Conservation (phyloP, 2,113 vertebrate genomes). For the Choloepus hoffmanni region DNA sequence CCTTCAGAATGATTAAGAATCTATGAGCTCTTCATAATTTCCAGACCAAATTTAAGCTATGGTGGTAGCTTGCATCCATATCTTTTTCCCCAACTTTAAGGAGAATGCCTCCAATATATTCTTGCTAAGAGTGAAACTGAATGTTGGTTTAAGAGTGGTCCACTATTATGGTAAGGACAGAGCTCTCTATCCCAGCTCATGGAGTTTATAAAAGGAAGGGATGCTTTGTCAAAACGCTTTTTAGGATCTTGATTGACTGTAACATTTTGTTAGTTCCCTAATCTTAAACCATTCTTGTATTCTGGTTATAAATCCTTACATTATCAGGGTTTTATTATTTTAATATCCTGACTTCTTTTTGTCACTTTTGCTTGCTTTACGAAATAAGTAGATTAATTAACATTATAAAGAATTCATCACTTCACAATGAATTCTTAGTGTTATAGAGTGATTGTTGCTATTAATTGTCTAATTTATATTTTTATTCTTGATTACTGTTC, state of each 20-base stretch:
- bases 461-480: background rate
- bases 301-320: background rate
- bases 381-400: background rate
- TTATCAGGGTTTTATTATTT: background rate
- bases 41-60: background rate
- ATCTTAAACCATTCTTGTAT: background rate
- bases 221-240: background rate
- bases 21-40: background rate
- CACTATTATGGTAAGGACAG: background rate
- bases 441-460: background rate
- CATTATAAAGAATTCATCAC: background rate
- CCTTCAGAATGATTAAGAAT: background rate
- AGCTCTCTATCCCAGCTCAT: background rate
- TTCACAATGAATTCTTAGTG: background rate
- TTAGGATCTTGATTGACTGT: background rate
- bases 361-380: background rate
- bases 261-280: background rate
- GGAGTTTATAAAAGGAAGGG: background rate
- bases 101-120: background rate
- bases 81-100: background rate
- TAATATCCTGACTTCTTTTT: background rate
- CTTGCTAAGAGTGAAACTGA: background rate
- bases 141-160: background rate
- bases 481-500: background rate
- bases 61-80: background rate